Conservation (phyloP, 2,888 invertebrate genomes). For the Papilio gigon region DNA sequence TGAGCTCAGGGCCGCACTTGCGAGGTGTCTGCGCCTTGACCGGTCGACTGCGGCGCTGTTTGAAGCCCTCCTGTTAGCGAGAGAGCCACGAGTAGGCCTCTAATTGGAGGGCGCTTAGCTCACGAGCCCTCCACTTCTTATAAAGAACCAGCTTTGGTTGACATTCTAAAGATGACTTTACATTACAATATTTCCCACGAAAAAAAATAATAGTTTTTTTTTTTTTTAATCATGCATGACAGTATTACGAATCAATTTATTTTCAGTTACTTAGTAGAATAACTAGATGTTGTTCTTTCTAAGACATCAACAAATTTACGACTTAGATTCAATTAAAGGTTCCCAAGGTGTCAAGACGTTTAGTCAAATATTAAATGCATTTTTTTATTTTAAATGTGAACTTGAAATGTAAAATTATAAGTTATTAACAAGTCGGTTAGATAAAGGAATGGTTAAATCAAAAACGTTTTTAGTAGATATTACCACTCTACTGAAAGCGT, state of each 20-base stretch:
- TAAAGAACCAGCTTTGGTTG: conserved; percentile 54
- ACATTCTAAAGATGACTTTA: conserved; percentile 39
- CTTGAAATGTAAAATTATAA: too few species aligned
- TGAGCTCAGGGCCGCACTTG: conserved; percentile 12
- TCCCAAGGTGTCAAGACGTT: too few species aligned
- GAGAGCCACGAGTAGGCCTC: conserved; percentile 54
- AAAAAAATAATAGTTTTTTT: too few species aligned
- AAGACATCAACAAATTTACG: neutral
- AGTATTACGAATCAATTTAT: neutral
- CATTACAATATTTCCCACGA: conserved; percentile 15
- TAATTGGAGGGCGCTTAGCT: conserved; percentile 76
- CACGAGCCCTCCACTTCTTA: conserved; percentile 60
- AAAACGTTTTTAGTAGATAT: neutral
- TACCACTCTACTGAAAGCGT: conserved; percentile 9
- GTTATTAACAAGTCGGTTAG: too few species aligned
- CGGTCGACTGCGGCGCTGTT: conserved; percentile 47
- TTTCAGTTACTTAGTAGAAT: neutral
- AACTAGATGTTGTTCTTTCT: neutral
- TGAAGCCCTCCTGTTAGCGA: conserved; percentile 53
- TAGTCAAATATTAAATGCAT: too few species aligned
- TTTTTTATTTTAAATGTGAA: too few species aligned
- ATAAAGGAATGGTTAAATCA: too few species aligned
- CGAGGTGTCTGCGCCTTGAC: conserved; percentile 38
- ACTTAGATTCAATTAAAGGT: too few species aligned
- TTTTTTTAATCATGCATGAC: neutral